Conservation (phyloP, 1,140 invertebrate genomes). For the Drosophila arawakana region DNA sequence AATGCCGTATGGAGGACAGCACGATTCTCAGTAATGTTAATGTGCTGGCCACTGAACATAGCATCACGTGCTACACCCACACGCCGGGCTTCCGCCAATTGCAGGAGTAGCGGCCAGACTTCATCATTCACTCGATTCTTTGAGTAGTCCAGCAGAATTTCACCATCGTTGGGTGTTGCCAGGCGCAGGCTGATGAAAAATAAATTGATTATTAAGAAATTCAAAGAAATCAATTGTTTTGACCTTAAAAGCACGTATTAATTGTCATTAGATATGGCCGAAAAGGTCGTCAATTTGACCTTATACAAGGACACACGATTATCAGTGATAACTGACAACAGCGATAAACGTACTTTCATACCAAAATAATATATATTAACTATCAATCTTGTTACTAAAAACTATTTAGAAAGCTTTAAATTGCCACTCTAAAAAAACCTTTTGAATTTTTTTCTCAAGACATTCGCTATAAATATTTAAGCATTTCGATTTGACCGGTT, state of each 20-base stretch:
- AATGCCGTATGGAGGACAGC: conserved; percentile 98
- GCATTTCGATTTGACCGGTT: conserved; percentile 3
- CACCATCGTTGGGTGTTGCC: conserved; percentile 92
- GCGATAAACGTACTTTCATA: conserved; percentile 5
- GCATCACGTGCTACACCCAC: conserved; percentile 94
- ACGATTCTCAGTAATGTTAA: conserved; percentile 99
- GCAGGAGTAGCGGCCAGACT: conserved; percentile 90
- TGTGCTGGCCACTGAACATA: conserved; percentile 98
- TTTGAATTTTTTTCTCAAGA: neutral
- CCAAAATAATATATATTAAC: neutral
- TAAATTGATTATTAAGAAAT: conserved; percentile 37
- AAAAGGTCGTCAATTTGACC: conserved; percentile 67
- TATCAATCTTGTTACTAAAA: neutral
- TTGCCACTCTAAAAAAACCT: neutral
- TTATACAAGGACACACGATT: conserved; percentile 73
- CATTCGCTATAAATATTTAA: conserved; percentile 9
- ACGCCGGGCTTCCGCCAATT: conserved; percentile 93
- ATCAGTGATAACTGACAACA: conserved; percentile 26
- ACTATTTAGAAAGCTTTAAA: neutral
- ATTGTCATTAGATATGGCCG: conserved; percentile 31
- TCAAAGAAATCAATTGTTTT: conserved; percentile 51
- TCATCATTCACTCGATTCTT: conserved; percentile 96
- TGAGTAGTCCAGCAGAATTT: conserved; percentile 96
- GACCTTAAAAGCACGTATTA: conserved; percentile 55
- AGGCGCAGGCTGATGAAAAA: conserved; percentile 88